These are phyloP conservation scores for Aleiodes alternator DNA, from an alignment of 2,888 invertebrate species.

Conservation along the genomic window DNA sequence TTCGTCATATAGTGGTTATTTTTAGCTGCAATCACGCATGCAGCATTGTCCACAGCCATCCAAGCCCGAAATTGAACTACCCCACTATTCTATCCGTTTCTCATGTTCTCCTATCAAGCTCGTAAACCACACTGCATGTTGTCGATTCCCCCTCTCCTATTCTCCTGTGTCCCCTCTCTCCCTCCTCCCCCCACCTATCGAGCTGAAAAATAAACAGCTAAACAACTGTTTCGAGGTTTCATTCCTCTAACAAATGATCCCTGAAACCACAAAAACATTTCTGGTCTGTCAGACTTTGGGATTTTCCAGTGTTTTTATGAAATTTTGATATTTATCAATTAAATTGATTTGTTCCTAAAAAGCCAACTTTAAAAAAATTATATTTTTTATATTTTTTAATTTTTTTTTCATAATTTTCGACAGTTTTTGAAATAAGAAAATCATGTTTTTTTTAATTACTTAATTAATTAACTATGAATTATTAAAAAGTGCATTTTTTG, in stretches of 20 bases:
- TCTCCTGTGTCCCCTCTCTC: not conserved
- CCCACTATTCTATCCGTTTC: constrained; percentile 38
- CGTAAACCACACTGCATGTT: constrained; percentile 57
- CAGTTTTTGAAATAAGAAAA: too few species aligned
- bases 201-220: constrained; percentile 54
- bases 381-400: too few species aligned
- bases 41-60: constrained; percentile 45
- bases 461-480: too few species aligned
- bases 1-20: constrained; percentile 49
- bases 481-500: too few species aligned
- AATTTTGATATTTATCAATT: too few species aligned
- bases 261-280: constrained; percentile 36
- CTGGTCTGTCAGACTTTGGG: not conserved
- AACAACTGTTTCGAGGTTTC: constrained; percentile 54
- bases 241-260: constrained; percentile 34
- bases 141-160: constrained; percentile 50
- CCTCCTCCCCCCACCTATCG: too few species aligned
- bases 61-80: constrained; percentile 55
- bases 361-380: too few species aligned
- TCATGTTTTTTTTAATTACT: too few species aligned
- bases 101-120: constrained; percentile 48
- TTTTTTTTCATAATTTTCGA: too few species aligned
- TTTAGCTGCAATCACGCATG: constrained; percentile 46
- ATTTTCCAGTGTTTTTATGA: too few species aligned
- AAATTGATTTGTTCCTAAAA: too few species aligned